Percentiles rank a stretch among this genome's conserved stretches.
phyloP scores from a whole-genome alignment of 1,140 invertebrate genomes.

The Ceratosolen solmsi region DNA sequence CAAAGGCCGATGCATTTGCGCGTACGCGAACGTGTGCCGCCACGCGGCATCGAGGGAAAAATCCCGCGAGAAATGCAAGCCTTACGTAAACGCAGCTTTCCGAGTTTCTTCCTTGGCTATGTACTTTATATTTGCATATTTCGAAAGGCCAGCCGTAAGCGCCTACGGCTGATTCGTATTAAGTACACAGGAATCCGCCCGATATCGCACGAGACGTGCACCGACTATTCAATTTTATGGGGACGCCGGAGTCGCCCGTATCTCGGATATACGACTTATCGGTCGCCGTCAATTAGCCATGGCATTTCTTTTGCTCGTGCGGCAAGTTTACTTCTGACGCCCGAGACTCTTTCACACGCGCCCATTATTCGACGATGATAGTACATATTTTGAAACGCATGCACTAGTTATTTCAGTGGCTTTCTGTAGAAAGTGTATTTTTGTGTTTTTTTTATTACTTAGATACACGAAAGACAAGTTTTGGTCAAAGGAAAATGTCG shows the following conservation, averaged over 20 bases:
- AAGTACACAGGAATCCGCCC: background rate
- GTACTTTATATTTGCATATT: conserved; percentile 36
- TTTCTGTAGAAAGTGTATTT: background rate
- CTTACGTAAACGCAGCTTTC: conserved; percentile 29
- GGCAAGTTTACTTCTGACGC: too few species aligned
- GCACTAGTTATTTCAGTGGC: background rate
- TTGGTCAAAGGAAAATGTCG: too few species aligned
- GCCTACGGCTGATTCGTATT: background rate
- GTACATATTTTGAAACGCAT: background rate
- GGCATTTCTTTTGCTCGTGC: background rate
- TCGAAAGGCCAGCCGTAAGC: conserved; percentile 13
- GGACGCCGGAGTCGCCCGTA: background rate
- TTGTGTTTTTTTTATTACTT: background rate
- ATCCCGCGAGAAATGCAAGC: background rate
- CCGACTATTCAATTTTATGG: background rate
- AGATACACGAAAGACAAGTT: too few species aligned
- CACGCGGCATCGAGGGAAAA: background rate
- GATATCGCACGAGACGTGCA: conserved; percentile 5
- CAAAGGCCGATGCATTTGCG: background rate
- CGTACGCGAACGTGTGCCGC: background rate
- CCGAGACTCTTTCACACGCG: background rate
- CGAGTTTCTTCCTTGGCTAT: background rate
- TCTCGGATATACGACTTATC: background rate
- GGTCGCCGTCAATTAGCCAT: background rate
- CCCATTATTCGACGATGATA: background rate